Conservation (phyloP, 2,113 vertebrate genomes). For the Formicarius rufipectus region DNA sequence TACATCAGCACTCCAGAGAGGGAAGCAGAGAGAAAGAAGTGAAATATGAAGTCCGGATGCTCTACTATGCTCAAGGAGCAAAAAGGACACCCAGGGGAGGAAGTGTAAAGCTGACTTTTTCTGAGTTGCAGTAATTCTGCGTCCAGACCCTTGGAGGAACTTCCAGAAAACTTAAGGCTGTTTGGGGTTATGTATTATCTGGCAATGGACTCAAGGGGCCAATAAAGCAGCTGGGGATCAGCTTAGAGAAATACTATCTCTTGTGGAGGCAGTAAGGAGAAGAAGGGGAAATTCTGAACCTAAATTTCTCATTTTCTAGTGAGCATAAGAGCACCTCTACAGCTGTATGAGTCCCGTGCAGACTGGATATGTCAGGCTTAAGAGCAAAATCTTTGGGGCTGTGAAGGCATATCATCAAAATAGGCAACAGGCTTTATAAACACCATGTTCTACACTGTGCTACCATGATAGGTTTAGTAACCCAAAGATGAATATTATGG, state of each 20-base stretch:
- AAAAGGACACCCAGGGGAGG: constrained; percentile 2
- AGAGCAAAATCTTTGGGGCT: background rate
- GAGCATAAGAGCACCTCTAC: background rate
- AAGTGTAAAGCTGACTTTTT: constrained; percentile 38
- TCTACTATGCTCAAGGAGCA: background rate
- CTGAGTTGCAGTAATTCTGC: background rate
- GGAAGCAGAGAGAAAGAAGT: background rate
- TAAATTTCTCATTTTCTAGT: background rate
- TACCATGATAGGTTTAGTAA: background rate
- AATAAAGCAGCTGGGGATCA: constrained; percentile 36
- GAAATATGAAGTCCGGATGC: constrained; percentile 32
- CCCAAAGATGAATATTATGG: background rate
- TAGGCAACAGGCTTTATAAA: background rate
- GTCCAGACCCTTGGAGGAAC: constrained; percentile 34
- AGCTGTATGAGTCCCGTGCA: background rate
- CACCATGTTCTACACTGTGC: background rate
- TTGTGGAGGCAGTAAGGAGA: background rate
- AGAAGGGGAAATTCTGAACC: background rate
- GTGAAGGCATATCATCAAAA: background rate
- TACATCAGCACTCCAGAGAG: background rate
- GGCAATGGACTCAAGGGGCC: background rate
- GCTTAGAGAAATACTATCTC: constrained; percentile 42
- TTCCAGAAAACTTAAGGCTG: constrained; percentile 35
- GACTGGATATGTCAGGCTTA: background rate
- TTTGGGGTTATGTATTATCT: constrained; percentile 53